Conservation (phyloP, 2,888 invertebrate genomes). For the Yponomeuta malinellus region DNA sequence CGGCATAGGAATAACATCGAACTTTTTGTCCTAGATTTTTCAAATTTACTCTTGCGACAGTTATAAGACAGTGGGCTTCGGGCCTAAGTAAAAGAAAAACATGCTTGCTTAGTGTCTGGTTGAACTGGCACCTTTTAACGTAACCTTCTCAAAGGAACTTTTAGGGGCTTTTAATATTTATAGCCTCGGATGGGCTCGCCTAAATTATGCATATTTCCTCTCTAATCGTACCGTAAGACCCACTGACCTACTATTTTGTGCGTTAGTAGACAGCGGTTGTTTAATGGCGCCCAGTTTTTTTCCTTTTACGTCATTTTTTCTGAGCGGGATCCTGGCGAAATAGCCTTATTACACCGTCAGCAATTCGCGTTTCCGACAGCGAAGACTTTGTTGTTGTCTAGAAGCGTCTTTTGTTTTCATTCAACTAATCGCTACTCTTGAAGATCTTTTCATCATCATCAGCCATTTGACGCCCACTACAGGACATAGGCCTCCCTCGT, state of each 20-base stretch:
- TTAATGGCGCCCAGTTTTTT: slow-evolving; percentile 27
- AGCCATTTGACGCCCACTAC: too few species aligned
- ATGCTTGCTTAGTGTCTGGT: neutral
- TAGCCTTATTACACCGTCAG: slow-evolving; percentile 26
- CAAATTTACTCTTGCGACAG: too few species aligned
- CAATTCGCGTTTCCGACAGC: neutral
- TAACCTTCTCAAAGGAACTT: slow-evolving; percentile 5
- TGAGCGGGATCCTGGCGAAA: slow-evolving; percentile 27
- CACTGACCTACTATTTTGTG: slow-evolving; percentile 25
- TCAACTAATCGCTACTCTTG: neutral
- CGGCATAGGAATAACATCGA: too few species aligned
- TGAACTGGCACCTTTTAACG: neutral
- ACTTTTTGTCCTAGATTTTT: too few species aligned
- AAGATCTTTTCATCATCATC: too few species aligned
- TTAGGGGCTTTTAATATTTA: slow-evolving; percentile 32
- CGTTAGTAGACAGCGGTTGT: slow-evolving; percentile 25
- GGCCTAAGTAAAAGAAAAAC: neutral
- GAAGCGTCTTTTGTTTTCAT: neutral
- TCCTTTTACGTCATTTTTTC: slow-evolving; percentile 23
- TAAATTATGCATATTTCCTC: slow-evolving; percentile 39
- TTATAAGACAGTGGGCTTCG: too few species aligned
- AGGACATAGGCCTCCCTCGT: too few species aligned
- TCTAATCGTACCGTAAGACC: slow-evolving; percentile 22
- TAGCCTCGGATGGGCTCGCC: slow-evolving; percentile 26
- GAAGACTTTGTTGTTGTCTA: neutral